Percentiles rank a stretch among this genome's conserved stretches.
These are phyloP conservation scores for Rhagonycha fulva DNA, from an alignment of 2,888 invertebrate genomes.

Conservation along the genomic window DNA sequence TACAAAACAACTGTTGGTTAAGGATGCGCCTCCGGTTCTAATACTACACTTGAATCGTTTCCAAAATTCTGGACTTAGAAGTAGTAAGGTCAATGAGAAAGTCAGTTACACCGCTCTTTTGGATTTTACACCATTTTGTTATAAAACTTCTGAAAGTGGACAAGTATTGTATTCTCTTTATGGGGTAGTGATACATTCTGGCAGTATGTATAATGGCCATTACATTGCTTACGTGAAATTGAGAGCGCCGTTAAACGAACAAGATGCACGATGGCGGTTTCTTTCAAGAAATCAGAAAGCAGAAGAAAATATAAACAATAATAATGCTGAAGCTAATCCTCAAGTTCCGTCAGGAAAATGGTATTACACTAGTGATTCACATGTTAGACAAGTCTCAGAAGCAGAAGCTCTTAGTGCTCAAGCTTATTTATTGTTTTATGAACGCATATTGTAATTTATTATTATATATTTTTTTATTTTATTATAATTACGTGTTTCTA, in stretches of 20 bases:
- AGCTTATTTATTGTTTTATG: conserved; percentile 96
- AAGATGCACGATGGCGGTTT: conserved; percentile 74
- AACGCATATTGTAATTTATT: conserved; percentile 75
- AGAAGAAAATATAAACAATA: conserved; percentile 51
- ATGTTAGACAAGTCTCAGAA: conserved; percentile 80
- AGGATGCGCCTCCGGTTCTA: conserved; percentile 89
- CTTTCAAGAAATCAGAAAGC: conserved; percentile 59
- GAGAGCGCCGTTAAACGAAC: conserved; percentile 52
- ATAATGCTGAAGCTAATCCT: conserved; percentile 52
- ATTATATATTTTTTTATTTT: too few relatives aligned
- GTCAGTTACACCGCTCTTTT: conserved; percentile 86
- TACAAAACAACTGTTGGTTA: conserved; percentile 84
- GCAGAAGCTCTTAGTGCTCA: conserved; percentile 81
- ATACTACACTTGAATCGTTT: conserved; percentile 96
- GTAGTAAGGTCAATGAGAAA: conserved; percentile 80
- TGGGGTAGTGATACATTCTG: conserved; percentile 94
- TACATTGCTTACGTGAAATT: conserved; percentile 96
- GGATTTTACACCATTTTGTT: conserved; percentile 91
- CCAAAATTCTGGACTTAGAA: conserved; percentile 62
- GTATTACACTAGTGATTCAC: conserved; percentile 93
- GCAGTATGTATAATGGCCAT: conserved; percentile 85
- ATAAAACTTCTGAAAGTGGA: conserved; percentile 61
- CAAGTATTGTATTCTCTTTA: conserved; percentile 84
- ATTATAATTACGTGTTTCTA: too few relatives aligned
- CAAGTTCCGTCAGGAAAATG: conserved; percentile 75